A percentile compares a stretch with the other conserved stretches of the same genome.
Conservation (phyloP, 2,888 invertebrate genomes). For the Caenorhabditis angaria region DNA sequence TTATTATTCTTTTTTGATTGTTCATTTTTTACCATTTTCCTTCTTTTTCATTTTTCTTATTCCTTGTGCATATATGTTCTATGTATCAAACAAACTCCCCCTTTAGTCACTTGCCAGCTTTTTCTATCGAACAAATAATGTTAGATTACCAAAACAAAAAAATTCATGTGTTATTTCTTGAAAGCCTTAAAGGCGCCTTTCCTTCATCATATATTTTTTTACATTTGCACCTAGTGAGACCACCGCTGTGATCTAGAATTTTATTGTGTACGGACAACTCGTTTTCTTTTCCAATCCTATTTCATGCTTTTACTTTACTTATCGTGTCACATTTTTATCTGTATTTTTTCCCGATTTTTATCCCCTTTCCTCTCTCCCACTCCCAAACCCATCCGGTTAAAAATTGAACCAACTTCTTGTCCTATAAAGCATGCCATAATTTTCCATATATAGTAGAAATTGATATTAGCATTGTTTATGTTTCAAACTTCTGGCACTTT, state of each 20-base stretch:
- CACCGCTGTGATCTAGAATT: slow-evolving; percentile 34
- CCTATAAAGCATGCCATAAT: slow-evolving; percentile 7
- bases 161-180: slow-evolving; percentile 5
- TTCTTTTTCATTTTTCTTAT: background rate
- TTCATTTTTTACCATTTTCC: background rate
- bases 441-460: slow-evolving; percentile 9
- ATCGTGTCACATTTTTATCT: slow-evolving; percentile 11
- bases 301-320: slow-evolving; percentile 14
- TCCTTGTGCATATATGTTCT: background rate
- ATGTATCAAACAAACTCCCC: background rate
- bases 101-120: slow-evolving; percentile 5
- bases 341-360: slow-evolving; percentile 3
- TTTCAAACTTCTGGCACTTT: slow-evolving; percentile 1
- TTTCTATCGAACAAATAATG: slow-evolving; percentile 3
- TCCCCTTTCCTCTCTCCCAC: background rate
- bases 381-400: slow-evolving; percentile 16
- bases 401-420: slow-evolving; percentile 8
- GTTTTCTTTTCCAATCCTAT: background rate
- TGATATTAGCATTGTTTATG: slow-evolving; percentile 19
- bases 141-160: background rate
- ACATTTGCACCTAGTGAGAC: slow-evolving; percentile 31
- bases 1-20: background rate
- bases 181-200: background rate
- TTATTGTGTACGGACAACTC: slow-evolving; percentile 2
- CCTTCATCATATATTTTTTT: background rate